These are phyloP conservation scores for Leontopithecus rosalia DNA, from an alignment of 2,797 vertebrate genomes.

Conservation along the genomic window DNA sequence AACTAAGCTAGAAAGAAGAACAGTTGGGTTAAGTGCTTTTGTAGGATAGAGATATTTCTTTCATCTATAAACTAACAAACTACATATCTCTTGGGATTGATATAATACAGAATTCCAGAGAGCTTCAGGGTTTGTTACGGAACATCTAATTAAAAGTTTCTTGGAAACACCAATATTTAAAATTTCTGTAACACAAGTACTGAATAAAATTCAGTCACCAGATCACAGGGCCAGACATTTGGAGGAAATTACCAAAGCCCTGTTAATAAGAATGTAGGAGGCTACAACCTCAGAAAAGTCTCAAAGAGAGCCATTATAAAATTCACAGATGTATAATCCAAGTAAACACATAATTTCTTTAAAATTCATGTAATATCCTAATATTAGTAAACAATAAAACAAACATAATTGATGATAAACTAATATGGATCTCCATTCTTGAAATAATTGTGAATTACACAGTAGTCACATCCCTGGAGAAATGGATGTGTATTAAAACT, in stretches of 20 bases:
- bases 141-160: conserved; percentile 1
- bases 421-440: not conserved
- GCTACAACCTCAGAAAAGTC: not conserved
- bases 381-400: not conserved
- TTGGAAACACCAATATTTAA: conserved; percentile 8
- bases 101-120: not conserved
- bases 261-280: not conserved
- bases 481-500: not conserved
- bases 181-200: not conserved
- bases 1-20: not conserved
- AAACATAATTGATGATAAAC: not conserved
- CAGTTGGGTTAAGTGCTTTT: not conserved
- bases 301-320: not conserved
- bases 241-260: not conserved
- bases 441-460: not conserved
- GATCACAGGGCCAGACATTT: not conserved
- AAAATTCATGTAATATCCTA: not conserved
- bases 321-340: not conserved
- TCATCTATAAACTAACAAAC: not conserved
- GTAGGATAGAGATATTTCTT: not conserved
- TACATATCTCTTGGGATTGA: not conserved
- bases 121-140: not conserved
- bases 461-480: not conserved
- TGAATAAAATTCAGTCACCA: not conserved
- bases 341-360: not conserved